A percentile compares a stretch with the other conserved stretches of the same genome.
phyloP scores from a whole-genome alignment of 2,797 vertebrate species.

The Sebastes trivittatus region DNA sequence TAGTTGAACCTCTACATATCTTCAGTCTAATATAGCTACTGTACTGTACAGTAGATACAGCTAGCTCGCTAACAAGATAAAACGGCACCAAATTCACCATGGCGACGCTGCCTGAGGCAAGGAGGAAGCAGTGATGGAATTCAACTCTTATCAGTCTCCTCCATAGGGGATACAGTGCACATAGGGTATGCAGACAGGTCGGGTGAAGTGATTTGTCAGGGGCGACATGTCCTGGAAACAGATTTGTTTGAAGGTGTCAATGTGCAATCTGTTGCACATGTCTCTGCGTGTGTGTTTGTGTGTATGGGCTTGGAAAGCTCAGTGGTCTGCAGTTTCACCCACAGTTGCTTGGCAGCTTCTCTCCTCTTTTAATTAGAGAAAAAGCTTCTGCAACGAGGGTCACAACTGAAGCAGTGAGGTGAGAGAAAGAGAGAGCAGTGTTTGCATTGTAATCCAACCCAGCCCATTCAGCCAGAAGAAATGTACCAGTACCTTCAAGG shows the following conservation, averaged over 20 bases:
- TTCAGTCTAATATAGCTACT: background rate
- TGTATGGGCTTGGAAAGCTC: constrained; percentile 39
- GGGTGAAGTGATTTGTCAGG: constrained; percentile 60
- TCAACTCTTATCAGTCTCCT: constrained; percentile 65
- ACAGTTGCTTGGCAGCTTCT: constrained; percentile 73
- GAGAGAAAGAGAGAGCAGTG: constrained; percentile 8
- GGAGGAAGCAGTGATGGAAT: constrained; percentile 54
- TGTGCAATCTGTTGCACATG: constrained; percentile 43
- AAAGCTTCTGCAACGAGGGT: constrained; percentile 75
- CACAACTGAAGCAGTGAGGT: constrained; percentile 55
- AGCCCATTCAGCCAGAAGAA: constrained; percentile 13
- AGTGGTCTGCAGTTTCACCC: constrained; percentile 61
- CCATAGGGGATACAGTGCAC: constrained; percentile 56
- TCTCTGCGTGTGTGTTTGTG: constrained; percentile 1
- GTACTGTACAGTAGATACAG: constrained; percentile 23
- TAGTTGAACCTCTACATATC: background rate
- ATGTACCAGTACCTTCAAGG: constrained; percentile 24
- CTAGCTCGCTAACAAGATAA: constrained; percentile 59
- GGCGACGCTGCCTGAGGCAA: constrained; percentile 49
- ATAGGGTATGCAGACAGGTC: constrained; percentile 57
- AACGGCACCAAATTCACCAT: constrained; percentile 44
- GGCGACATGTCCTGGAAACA: constrained; percentile 56
- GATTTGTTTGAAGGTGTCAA: constrained; percentile 62
- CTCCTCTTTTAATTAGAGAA: constrained; percentile 77
- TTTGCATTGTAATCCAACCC: constrained; percentile 49